Percentiles rank a stretch among this genome's conserved stretches.
Conservation (phyloP, 2,888 invertebrate species). For the Prosapia bicincta region DNA sequence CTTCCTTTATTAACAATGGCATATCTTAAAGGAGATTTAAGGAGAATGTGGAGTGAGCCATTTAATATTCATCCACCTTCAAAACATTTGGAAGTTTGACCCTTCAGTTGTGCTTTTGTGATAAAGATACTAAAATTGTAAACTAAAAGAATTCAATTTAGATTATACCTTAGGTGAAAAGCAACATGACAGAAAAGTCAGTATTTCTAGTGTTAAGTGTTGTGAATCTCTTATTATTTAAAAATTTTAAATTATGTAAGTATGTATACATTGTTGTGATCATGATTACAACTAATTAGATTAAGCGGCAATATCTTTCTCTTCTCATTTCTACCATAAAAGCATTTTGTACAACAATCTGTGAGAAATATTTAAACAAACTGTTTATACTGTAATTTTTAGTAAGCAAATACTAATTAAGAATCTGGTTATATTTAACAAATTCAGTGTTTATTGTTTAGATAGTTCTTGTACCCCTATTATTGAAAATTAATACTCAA, state of each 20-base stretch:
- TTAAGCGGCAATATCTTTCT: too few relatives aligned
- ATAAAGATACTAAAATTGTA: background rate
- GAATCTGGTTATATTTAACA: too few relatives aligned
- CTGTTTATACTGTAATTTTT: too few relatives aligned
- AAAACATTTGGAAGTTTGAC: conserved; percentile 80
- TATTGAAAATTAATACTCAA: too few relatives aligned
- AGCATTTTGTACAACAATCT: too few relatives aligned
- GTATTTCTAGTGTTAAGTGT: background rate
- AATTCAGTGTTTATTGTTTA: too few relatives aligned
- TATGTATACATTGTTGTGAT: background rate
- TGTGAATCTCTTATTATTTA: background rate
- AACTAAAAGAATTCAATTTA: background rate
- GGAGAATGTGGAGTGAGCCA: conserved; percentile 98
- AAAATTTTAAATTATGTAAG: background rate
- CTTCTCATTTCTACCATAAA: too few relatives aligned
- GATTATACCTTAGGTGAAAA: background rate
- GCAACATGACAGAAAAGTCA: background rate
- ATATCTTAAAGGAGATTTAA: conserved; percentile 94
- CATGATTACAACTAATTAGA: too few relatives aligned
- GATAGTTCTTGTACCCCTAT: too few relatives aligned
- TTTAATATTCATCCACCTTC: conserved; percentile 79
- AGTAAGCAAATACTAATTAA: too few relatives aligned
- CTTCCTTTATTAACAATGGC: conserved; percentile 97
- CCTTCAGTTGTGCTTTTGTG: background rate
- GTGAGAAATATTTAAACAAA: too few relatives aligned